phyloP scores from a whole-genome alignment of 2,797 vertebrate genomes.

The Callimico goeldii region DNA sequence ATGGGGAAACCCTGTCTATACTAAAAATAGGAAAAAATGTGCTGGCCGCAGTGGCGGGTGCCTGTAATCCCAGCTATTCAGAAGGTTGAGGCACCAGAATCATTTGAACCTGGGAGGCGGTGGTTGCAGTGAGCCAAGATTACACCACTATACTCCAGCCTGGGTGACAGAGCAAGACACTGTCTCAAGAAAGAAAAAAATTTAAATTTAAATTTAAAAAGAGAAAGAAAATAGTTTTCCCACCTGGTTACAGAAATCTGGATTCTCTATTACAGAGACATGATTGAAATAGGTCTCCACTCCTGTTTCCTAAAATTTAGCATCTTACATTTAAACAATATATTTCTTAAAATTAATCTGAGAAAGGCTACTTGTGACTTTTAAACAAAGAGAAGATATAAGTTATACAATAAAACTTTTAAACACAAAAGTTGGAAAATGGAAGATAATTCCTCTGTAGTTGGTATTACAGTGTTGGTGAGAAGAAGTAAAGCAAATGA shows the following conservation, averaged over 20 bases:
- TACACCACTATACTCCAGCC: not conserved
- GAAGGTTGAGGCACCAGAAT: not conserved
- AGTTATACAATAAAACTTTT: not conserved
- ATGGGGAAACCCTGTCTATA: not conserved
- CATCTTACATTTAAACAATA: slow-evolving; percentile 5
- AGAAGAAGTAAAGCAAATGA: not conserved
- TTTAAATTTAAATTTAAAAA: not conserved
- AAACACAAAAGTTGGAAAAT: not conserved
- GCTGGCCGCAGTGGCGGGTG: not conserved
- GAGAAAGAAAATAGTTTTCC: slow-evolving; percentile 4
- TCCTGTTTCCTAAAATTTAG: not conserved
- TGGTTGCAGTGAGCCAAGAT: not conserved
- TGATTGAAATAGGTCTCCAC: not conserved
- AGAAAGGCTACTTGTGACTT: not conserved
- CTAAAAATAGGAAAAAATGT: not conserved
- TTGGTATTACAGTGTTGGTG: not conserved
- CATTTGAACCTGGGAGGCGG: not conserved
- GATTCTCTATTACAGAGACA: not conserved
- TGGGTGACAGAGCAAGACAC: not conserved
- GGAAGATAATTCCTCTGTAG: not conserved
- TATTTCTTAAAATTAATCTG: not conserved
- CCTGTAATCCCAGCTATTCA: not conserved
- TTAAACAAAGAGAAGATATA: slow-evolving; percentile 28
- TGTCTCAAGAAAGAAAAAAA: not conserved
- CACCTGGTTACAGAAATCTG: not conserved